phyloP scores from a whole-genome alignment of 2,113 vertebrate genomes.

The Neomonachus schauinslandi region DNA sequence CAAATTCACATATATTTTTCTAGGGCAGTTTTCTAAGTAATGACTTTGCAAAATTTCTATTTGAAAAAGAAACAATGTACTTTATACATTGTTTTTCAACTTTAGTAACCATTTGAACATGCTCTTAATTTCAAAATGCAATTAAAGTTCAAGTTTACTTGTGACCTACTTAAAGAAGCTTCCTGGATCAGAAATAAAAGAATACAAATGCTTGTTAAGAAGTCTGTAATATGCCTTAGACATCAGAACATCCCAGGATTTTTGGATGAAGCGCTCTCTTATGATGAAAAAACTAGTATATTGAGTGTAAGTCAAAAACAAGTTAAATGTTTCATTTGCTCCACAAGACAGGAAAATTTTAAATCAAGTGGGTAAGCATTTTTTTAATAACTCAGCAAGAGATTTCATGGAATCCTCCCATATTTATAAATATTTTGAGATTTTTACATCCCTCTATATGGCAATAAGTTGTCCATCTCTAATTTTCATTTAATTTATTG shows the following conservation, averaged over 20 bases:
- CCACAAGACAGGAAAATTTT: background rate
- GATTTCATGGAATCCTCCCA: background rate
- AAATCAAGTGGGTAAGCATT: constrained; percentile 26
- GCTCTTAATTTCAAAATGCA: constrained; percentile 56
- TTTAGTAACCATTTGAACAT: constrained; percentile 34
- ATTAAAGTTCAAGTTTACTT: constrained; percentile 44
- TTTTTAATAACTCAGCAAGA: background rate
- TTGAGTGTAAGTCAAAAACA: constrained; percentile 51
- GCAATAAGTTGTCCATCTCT: background rate
- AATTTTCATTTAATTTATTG: constrained; percentile 49
- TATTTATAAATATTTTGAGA: background rate
- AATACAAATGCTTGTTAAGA: constrained; percentile 7
- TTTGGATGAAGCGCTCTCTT: background rate
- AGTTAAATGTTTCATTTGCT: constrained; percentile 24
- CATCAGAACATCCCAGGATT: background rate
- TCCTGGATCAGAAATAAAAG: constrained; percentile 4
- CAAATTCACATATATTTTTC: constrained; percentile 62
- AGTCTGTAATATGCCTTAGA: background rate
- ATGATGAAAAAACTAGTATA: background rate
- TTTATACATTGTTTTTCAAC: constrained; percentile 59
- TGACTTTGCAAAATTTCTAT: constrained; percentile 58
- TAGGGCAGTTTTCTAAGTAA: constrained; percentile 60
- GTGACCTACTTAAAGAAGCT: constrained; percentile 9
- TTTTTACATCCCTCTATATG: background rate
- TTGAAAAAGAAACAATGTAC: constrained; percentile 69